A percentile compares a stretch with the other conserved stretches of the same genome.
Evolutionary conservation across 1,140 invertebrate genomes (phyloP).

Genomic region (Manduca sexta): DNA sequence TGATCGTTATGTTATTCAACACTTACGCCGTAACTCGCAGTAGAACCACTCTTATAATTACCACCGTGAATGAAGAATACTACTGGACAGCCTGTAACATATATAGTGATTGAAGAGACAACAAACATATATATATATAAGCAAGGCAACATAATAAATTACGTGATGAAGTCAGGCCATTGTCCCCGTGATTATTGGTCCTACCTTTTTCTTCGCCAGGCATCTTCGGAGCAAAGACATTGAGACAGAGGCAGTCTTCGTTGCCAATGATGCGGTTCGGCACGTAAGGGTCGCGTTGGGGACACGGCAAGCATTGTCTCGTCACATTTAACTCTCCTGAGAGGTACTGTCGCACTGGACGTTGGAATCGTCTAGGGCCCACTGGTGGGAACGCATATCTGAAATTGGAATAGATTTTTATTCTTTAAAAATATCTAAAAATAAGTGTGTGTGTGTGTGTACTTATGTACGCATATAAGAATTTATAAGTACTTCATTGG

Average conservation of each 20-base stretch:
- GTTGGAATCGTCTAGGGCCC: constrained; percentile 76
- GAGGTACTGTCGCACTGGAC: constrained; percentile 68
- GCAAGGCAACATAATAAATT: no score
- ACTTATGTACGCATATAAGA: no score
- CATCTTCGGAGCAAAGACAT: constrained; percentile 81
- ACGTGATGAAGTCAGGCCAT: no score
- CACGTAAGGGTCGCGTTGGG: constrained; percentile 67
- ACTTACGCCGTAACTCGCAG: constrained; percentile 73
- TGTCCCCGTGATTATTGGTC: no score
- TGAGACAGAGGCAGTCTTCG: constrained; percentile 88
- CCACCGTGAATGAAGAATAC: constrained; percentile 79
- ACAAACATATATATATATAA: constrained; percentile 7
- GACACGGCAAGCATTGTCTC: constrained; percentile 71
- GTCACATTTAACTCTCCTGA: constrained; percentile 74
- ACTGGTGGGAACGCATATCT: constrained; percentile 82
- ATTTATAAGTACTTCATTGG: no score
- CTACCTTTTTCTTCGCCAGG: constrained; percentile 71
- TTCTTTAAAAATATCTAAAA: no score
- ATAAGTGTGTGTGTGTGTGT: no score
- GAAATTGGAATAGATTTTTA: constrained; percentile 59
- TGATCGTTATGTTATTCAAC: no score
- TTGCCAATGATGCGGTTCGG: constrained; percentile 66
- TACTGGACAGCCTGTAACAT: constrained; percentile 71
- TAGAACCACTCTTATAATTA: constrained; percentile 77
- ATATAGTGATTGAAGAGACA: neutral